Evolutionary conservation across 1,140 invertebrate species (phyloP).

Genomic region (Neodiprion pinetum): DNA sequence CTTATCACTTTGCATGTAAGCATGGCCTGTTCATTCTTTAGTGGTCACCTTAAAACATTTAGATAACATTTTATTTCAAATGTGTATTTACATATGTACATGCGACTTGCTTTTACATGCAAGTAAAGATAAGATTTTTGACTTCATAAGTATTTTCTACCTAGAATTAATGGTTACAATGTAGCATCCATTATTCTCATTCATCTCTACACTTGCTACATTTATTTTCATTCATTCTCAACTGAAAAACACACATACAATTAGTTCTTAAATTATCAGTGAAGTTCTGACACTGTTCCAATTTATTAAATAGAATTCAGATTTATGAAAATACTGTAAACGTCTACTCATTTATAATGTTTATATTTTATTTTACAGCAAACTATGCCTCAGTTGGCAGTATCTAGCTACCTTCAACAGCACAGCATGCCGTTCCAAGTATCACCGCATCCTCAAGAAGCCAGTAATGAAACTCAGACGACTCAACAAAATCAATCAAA

Average conservation of each 20-base stretch:
- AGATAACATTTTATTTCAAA: background rate
- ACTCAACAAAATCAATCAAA: constrained; percentile 28
- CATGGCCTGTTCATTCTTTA: background rate
- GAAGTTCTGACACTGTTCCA: constrained; percentile 6
- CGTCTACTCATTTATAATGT: background rate
- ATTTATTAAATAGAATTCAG: background rate
- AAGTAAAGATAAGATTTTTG: no score
- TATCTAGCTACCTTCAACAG: constrained; percentile 36
- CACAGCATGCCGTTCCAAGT: constrained; percentile 31
- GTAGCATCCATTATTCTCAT: no score
- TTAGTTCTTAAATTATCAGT: no score
- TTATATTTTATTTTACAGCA: constrained; percentile 29
- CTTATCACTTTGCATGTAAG: background rate
- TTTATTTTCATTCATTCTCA: no score
- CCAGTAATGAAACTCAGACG: constrained; percentile 23
- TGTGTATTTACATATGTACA: no score
- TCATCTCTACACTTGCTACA: no score
- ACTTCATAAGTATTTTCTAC: no score
- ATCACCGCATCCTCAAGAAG: constrained; percentile 29
- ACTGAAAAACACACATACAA: no score
- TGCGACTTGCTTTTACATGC: no score
- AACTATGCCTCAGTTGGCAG: constrained; percentile 29
- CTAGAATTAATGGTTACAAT: no score
- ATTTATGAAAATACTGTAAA: no score
- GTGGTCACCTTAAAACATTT: background rate